Base-by-base conservation (phyloP, 2,797 vertebrate genomes). In the Gambelia wislizenii region DNA sequence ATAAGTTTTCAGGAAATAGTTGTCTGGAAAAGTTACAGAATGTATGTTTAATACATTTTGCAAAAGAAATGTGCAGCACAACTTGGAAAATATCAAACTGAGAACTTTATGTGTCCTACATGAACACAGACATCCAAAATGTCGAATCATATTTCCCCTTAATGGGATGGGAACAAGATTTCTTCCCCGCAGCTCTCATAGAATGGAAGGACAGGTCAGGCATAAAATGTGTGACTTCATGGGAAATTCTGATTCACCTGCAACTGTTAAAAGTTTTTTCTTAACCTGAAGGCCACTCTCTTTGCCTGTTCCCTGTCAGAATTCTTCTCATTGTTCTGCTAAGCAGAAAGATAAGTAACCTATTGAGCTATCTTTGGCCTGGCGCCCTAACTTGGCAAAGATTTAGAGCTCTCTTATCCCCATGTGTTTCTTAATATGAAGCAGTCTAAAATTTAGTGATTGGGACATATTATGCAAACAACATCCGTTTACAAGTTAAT, bases 301-400 rank as follows among this genome's bases (percentile, higher is more conserved):
- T 77, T 49, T 91, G 59, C 61, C 25, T 70, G 64, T 72, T 89
- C 67, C 75, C 75, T 75, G 54, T 54, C 83, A 78, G 89, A 92
- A 89, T 94, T 87, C 56, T 25, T 86, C 9, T 85, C 10, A 64
- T 74, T 80, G 76, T 20, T 72, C 22, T 39, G 30, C 42, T 61
- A 14, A 79, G 42, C 84, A 54, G 77, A 59, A 39, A 91, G 87
- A 91, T 89, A 87, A 92, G 79, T 20, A 91, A 6, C 67, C 76
- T 56, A 85, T 85, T 91, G 86, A 81, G 84, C 30, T 84, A 8
- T 54, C 76, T 76, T 74, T 91, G 20, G 80, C 49, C 78, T 85
- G 85, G 89, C 52, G 39, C 64, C 80, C 89, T 89, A 42, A 90
- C 81, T 87, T 44, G 59, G 88, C 42, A 82, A 76, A 84, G 20